Evolutionary conservation across 2,113 vertebrate genomes (phyloP).

Genomic region (Gila orcuttii): DNA sequence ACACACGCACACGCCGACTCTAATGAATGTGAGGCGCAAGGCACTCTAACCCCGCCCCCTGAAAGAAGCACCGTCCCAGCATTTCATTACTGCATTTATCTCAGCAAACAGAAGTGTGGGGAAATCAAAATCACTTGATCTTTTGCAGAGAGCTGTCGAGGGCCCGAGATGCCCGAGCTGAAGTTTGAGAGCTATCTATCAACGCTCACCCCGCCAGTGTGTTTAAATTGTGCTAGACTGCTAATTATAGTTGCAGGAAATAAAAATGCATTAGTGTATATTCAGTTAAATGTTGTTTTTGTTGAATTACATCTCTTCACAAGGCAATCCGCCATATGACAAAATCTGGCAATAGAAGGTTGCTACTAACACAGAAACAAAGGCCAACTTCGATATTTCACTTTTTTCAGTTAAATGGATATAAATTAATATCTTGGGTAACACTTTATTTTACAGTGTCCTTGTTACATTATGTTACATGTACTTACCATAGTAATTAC

Average conservation of each 20-base stretch:
- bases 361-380: neutral
- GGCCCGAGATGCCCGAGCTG: neutral
- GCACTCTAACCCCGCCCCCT: constrained; percentile 13
- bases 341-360: neutral
- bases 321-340: neutral
- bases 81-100: constrained; percentile 53
- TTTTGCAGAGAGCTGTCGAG: constrained; percentile 4
- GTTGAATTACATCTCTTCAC: neutral
- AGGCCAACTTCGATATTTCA: neutral
- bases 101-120: constrained; percentile 36
- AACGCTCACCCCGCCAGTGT: neutral
- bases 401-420: neutral
- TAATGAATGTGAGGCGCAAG: constrained; percentile 4
- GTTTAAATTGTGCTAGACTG: neutral
- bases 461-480: too few species aligned
- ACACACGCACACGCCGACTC: constrained; percentile 1
- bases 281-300: neutral
- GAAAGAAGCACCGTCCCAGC: constrained; percentile 34
- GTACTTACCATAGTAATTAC: too few species aligned
- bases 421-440: neutral
- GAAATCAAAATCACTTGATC: constrained; percentile 34
- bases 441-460: too few species aligned
- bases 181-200: constrained; percentile 18
- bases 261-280: neutral
- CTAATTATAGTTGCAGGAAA: neutral